Conservation (phyloP, 2,797 vertebrate genomes). For the Pyrocephalus nanus region DNA sequence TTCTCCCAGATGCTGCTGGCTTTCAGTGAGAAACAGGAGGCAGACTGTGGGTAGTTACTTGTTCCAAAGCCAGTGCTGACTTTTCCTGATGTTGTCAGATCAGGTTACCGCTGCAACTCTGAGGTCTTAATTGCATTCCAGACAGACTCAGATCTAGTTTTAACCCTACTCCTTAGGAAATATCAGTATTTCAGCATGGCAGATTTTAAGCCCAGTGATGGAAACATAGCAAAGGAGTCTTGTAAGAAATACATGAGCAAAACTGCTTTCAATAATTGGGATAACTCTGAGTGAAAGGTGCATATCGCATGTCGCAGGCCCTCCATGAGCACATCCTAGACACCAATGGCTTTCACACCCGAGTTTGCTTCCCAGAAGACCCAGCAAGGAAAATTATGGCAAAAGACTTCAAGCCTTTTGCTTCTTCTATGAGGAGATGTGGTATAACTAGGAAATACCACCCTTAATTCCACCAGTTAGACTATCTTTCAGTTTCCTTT, state of each 20-base stretch:
- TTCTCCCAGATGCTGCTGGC: not conserved
- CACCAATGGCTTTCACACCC: accelerated
- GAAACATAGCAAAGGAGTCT: not conserved
- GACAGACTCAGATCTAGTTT: not conserved
- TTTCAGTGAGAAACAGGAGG: not conserved
- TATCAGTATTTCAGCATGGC: accelerated
- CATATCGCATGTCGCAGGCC: accelerated
- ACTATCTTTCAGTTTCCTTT: not conserved
- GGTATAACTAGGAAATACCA: not conserved
- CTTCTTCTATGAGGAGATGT: not conserved
- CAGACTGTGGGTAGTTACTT: not conserved
- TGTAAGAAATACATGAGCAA: not conserved
- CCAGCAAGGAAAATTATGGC: not conserved
- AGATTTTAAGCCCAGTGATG: not conserved
- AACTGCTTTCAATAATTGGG: not conserved
- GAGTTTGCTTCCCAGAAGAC: not conserved
- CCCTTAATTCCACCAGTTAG: accelerated
- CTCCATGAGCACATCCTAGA: accelerated
- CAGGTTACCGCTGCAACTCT: not conserved
- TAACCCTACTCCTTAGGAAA: not conserved
- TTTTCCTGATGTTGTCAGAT: slow-evolving; percentile 31
- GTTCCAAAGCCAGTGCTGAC: not conserved
- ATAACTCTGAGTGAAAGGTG: not conserved
- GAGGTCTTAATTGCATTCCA: slow-evolving; percentile 6
- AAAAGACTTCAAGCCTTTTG: not conserved